phyloP scores from a whole-genome alignment of 53 echinoderm and acorn worm species.

The Holothuria leucospilota region DNA sequence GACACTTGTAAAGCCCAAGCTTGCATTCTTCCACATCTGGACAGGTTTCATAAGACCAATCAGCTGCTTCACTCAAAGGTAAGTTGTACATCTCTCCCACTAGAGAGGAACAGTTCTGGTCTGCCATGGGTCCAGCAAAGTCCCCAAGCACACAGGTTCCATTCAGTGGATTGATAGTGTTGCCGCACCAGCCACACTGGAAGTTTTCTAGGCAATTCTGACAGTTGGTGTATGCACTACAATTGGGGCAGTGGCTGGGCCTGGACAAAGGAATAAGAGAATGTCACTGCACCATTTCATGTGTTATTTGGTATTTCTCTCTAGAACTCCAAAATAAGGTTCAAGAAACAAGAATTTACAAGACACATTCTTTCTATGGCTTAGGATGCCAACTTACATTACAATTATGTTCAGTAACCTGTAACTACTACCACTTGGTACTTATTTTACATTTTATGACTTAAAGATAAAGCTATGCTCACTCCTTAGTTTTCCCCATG shows the following conservation, averaged over 20 bases:
- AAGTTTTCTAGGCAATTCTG: slow-evolving; percentile 72
- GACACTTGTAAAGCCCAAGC: slow-evolving; percentile 76
- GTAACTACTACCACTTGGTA: too few species aligned
- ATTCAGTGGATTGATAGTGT: slow-evolving; percentile 73
- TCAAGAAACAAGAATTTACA: too few species aligned
- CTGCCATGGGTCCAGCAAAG: slow-evolving; percentile 50
- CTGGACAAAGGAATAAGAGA: slow-evolving; percentile 22
- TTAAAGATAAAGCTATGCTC: too few species aligned
- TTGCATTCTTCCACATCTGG: slow-evolving; percentile 86
- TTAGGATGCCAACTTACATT: too few species aligned
- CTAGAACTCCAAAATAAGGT: too few species aligned
- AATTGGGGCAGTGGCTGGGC: slow-evolving; percentile 68
- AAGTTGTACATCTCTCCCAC: slow-evolving; percentile 47
- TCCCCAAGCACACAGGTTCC: slow-evolving; percentile 76
- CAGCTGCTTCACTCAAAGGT: slow-evolving; percentile 54
- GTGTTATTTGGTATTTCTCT: too few species aligned
- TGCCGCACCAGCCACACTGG: slow-evolving; percentile 97
- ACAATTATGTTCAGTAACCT: too few species aligned
- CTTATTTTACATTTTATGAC: too few species aligned
- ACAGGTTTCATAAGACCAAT: slow-evolving; percentile 86
- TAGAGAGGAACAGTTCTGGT: slow-evolving; percentile 58
- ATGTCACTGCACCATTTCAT: too few species aligned
- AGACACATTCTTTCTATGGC: too few species aligned
- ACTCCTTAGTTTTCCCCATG: too few species aligned
- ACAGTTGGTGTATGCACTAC: slow-evolving; percentile 65